A percentile compares a stretch with the other conserved stretches of the same genome.
Evolutionary conservation across 2,888 invertebrate genomes (phyloP).

Genomic region (Sinodicranocentrus sp.): DNA sequence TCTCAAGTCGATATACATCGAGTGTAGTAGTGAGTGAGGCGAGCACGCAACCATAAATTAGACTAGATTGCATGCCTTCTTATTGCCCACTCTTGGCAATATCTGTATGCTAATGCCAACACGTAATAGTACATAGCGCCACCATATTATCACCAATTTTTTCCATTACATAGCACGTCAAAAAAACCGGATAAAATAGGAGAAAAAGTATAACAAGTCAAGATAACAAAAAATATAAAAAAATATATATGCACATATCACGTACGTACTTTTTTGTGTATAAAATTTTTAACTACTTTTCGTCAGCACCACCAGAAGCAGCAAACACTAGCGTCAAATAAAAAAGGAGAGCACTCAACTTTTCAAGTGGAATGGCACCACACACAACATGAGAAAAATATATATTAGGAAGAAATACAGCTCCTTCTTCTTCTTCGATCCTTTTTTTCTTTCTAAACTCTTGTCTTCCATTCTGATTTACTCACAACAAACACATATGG

Average conservation of each 20-base stretch:
- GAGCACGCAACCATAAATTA: constrained; percentile 67
- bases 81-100: not conserved
- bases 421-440: constrained; percentile 69
- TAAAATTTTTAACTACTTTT: constrained; percentile 49
- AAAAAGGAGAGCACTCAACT: constrained; percentile 57
- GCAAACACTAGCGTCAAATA: constrained; percentile 48
- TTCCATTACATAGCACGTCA: constrained; percentile 50
- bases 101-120: constrained; percentile 27
- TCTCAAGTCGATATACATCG: not conserved
- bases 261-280: constrained; percentile 20
- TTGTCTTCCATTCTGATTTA: constrained; percentile 24
- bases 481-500: constrained; percentile 42
- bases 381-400: constrained; percentile 7
- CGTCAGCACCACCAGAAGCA: constrained; percentile 33
- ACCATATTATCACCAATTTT: constrained; percentile 37
- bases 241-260: not conserved
- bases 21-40: not conserved
- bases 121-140: constrained; percentile 14
- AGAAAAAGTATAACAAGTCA: constrained; percentile 29
- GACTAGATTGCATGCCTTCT: not conserved
- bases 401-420: constrained; percentile 5
- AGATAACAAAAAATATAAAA: constrained; percentile 1
- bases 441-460: constrained; percentile 30
- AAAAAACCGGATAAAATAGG: constrained; percentile 62
- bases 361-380: constrained; percentile 58